Evolutionary conservation across 2,797 vertebrate species (phyloP).

Genomic region (Hydrocynus forskahlii): DNA sequence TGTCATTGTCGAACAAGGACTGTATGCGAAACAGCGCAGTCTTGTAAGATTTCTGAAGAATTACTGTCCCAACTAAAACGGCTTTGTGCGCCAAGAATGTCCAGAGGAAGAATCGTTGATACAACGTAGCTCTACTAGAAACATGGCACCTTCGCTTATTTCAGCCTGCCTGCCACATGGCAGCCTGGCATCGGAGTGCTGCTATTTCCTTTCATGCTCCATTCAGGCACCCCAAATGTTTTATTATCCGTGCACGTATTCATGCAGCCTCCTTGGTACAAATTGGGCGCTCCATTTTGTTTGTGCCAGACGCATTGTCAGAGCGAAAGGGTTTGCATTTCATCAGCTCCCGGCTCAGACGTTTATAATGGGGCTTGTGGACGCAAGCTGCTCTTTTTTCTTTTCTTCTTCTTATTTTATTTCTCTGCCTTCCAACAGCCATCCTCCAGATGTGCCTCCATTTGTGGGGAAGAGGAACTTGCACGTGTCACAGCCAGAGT

Average conservation of each 20-base stretch:
- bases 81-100: neutral
- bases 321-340: slow-evolving; percentile 38
- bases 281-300: slow-evolving; percentile 57
- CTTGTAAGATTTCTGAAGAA: neutral
- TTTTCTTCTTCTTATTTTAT: neutral
- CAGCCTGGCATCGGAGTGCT: slow-evolving; percentile 50
- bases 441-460: slow-evolving; percentile 53
- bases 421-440: slow-evolving; percentile 42
- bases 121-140: slow-evolving; percentile 30
- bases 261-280: slow-evolving; percentile 48
- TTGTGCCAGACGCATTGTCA: slow-evolving; percentile 55
- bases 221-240: slow-evolving; percentile 54
- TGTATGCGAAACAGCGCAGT: neutral
- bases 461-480: slow-evolving; percentile 34
- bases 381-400: slow-evolving; percentile 21
- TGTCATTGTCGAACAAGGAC: neutral
- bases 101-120: slow-evolving; percentile 32
- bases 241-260: slow-evolving; percentile 56
- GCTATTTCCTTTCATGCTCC: slow-evolving; percentile 42
- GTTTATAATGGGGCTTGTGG: slow-evolving; percentile 50
- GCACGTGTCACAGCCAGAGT: slow-evolving; percentile 38
- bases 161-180: slow-evolving; percentile 45
- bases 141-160: slow-evolving; percentile 38
- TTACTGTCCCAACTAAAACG: neutral
- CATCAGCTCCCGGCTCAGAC: slow-evolving; percentile 34